Evolutionary conservation across 1,140 invertebrate genomes (phyloP).

Genomic region (Uloborus diversus): DNA sequence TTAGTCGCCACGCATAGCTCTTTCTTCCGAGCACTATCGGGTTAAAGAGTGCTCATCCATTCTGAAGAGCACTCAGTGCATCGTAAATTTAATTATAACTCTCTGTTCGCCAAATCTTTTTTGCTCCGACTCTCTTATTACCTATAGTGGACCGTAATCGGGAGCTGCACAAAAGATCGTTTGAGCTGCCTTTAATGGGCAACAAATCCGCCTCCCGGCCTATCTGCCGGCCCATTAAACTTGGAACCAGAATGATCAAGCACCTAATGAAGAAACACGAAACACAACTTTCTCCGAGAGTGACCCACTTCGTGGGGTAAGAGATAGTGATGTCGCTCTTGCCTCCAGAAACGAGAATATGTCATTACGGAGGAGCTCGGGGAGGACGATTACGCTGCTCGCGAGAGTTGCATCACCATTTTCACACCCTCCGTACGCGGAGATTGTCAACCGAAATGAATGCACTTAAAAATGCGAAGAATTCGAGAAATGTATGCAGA

Average conservation of each 20-base stretch:
- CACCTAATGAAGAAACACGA: slow-evolving; percentile 19
- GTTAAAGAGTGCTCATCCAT: too few relatives aligned
- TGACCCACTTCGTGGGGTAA: slow-evolving; percentile 6
- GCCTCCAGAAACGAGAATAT: not conserved
- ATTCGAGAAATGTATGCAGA: not conserved
- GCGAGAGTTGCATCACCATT: not conserved
- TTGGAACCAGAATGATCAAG: not conserved
- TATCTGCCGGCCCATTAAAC: slow-evolving; percentile 8
- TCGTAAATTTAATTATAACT: not conserved
- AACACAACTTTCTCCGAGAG: slow-evolving; percentile 1
- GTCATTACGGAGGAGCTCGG: not conserved
- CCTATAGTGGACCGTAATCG: not conserved
- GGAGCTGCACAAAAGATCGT: not conserved
- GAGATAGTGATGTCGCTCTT: not conserved
- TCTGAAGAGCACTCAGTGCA: too few relatives aligned
- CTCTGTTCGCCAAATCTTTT: not conserved
- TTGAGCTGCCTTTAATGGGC: not conserved
- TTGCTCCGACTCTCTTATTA: too few relatives aligned
- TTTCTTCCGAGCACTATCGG: too few relatives aligned
- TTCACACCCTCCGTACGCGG: not conserved
- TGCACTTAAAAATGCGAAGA: not conserved
- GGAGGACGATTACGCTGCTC: not conserved
- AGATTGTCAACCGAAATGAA: not conserved
- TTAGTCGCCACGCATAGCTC: too few relatives aligned
- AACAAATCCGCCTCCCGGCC: not conserved